Evolutionary conservation across 1,140 invertebrate species (phyloP), one percentile per base, ranked within the genome.

Genomic region (Marisa cornuarietis): DNA sequence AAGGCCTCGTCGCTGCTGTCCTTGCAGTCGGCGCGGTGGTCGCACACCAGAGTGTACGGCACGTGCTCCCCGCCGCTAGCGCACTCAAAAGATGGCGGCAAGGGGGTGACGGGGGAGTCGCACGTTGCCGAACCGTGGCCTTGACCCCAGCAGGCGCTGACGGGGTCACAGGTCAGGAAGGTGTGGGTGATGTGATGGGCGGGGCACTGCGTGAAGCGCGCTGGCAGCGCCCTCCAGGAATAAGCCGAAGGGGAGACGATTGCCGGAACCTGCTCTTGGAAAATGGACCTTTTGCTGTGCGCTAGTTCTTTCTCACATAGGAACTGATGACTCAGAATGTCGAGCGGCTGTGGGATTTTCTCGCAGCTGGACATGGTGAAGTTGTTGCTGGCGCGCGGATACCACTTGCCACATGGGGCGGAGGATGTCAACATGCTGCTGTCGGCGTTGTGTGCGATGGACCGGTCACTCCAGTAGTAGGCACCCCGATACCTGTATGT

Each of bases 1-100:
- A 75, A 63, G n/a, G 24, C 24, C 58, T 75, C 73, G 52, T 75
- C 73, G 14, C 73, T 75, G 22, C 24, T 22, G 61, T 75, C 73
- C 18, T 24, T 63, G 26, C 73, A 75, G 62, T 75, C 73, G 24
- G 61, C 54, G 9, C 73, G 73, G 61, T 62, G 61, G 26, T 75
- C 73, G 42, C 73, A 75, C 73, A 75, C 73, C 13, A 75, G 18
- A 0, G 73, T 75, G 61, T 63, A 75, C 0, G 73, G 73, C 73
- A 75, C 73, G 52, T 42, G 73, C 61, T 31, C 54, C 51, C 2
- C 22, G n/a, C 6, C 71, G 4, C 22, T 58, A 8, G 71, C 71
- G 26, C 71, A 73, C 18, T 20, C 22, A n/a, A 42, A 73, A 9
- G 71, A 54, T 14, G 51, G 42, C 26, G 71, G 71, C 9, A 2